A percentile compares a stretch with the other conserved stretches of the same genome.
Conservation (phyloP, 2,888 invertebrate species). For the Leuctra nigra region DNA sequence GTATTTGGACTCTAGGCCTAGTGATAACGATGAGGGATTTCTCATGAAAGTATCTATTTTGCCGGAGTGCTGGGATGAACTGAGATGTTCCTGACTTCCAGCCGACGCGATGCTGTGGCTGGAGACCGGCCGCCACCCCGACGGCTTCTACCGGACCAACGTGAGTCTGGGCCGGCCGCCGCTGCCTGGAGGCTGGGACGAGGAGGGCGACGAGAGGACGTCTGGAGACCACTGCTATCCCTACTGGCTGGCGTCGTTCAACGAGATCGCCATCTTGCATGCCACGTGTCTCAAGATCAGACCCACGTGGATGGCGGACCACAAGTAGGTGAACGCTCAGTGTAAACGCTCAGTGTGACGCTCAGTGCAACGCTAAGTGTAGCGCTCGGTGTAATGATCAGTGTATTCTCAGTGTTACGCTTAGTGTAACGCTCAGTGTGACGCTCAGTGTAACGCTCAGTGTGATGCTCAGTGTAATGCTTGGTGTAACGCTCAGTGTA, state of each 20-base stretch:
- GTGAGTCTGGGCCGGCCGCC: slow-evolving; percentile 37
- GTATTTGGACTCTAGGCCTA: no score
- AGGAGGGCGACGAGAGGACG: background rate
- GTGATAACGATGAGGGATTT: background rate
- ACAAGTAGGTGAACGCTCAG: slow-evolving; percentile 40
- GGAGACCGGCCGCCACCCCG: slow-evolving; percentile 35
- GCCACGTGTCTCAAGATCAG: slow-evolving; percentile 69
- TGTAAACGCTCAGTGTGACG: no score
- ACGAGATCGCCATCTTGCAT: slow-evolving; percentile 51
- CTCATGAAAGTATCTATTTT: background rate
- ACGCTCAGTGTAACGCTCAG: no score
- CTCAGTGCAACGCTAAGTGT: no score
- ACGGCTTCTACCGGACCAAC: slow-evolving; percentile 40
- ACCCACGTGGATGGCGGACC: slow-evolving; percentile 79
- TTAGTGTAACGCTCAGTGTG: no score
- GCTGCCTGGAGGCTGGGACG: slow-evolving; percentile 37
- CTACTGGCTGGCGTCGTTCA: slow-evolving; percentile 64
- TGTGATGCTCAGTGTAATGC: no score
- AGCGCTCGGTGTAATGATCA: no score
- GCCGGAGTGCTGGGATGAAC: background rate
- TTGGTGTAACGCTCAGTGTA: no score
- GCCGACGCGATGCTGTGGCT: slow-evolving; percentile 35
- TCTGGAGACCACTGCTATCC: slow-evolving; percentile 55
- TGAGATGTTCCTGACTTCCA: no score
- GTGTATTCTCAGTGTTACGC: no score